phyloP scores from a whole-genome alignment of 2,888 invertebrate species.

The Zootermopsis nevadensis region DNA sequence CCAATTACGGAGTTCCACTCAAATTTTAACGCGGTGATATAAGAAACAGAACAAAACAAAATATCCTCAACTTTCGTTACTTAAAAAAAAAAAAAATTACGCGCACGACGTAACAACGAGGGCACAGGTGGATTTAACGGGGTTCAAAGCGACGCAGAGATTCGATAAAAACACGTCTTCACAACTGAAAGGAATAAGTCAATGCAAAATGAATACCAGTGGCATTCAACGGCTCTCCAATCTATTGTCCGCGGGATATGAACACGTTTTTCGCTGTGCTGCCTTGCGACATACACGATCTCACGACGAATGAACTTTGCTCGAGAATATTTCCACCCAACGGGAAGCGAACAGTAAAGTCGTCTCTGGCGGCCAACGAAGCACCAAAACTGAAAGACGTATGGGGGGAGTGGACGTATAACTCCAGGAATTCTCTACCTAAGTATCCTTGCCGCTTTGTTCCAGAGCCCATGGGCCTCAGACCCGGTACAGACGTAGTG shows the following conservation, averaged over 20 bases:
- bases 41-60: not conserved
- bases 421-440: no score
- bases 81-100: not conserved
- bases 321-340: no score
- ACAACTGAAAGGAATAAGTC: not conserved
- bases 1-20: slow-evolving; percentile 1
- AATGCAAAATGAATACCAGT: not conserved
- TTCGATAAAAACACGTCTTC: not conserved
- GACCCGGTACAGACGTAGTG: no score
- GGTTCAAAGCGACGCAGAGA: not conserved
- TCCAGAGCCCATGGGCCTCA: no score
- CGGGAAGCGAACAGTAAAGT: no score
- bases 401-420: no score
- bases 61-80: slow-evolving; percentile 11
- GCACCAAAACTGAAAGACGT: no score
- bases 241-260: not conserved
- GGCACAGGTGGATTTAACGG: slow-evolving; percentile 10
- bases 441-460: no score
- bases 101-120: slow-evolving; percentile 33
- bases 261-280: no score
- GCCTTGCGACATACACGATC: no score
- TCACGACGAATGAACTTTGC: no score
- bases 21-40: not conserved
- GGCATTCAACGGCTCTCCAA: not conserved
- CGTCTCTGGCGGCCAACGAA: no score